Conservation (phyloP, 2,113 vertebrate genomes). For the Hippocampus mohnikei region DNA sequence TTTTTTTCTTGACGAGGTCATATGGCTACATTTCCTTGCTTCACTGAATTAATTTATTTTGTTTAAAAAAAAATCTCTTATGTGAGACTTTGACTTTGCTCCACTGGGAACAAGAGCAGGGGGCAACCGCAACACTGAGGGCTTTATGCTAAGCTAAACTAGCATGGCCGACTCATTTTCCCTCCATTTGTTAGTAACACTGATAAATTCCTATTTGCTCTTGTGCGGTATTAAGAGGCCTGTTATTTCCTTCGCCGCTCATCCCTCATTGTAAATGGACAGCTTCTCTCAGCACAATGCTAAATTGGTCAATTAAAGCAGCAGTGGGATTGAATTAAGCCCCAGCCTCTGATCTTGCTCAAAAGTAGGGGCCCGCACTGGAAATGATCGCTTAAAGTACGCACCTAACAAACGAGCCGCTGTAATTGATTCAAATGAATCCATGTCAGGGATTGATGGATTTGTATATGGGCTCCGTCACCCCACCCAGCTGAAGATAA, state of each 20-base stretch:
- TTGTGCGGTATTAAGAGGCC: constrained; percentile 60
- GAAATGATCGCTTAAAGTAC: constrained; percentile 63
- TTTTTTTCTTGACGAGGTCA: too few species aligned
- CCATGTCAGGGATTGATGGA: constrained; percentile 65
- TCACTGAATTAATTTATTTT: neutral
- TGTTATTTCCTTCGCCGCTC: constrained; percentile 65
- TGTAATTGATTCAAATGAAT: constrained; percentile 72
- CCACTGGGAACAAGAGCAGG: too few species aligned
- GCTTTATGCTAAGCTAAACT: constrained; percentile 39
- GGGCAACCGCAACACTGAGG: neutral
- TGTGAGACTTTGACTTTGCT: neutral
- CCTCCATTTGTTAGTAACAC: constrained; percentile 53
- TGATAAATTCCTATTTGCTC: constrained; percentile 65
- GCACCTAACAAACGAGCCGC: constrained; percentile 59
- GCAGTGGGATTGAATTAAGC: constrained; percentile 73
- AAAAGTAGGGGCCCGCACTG: constrained; percentile 52
- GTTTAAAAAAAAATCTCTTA: neutral
- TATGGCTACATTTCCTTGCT: too few species aligned
- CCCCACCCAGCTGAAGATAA: constrained; percentile 43
- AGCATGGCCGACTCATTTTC: constrained; percentile 52
- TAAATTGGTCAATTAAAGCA: constrained; percentile 75
- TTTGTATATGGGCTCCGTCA: constrained; percentile 44
- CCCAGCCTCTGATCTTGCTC: constrained; percentile 59
- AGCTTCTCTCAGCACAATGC: constrained; percentile 71
- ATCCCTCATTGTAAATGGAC: constrained; percentile 73